Evolutionary conservation across 2,113 vertebrate genomes (phyloP), one percentile per base, ranked within the genome.

Genomic region (Lepisosteus oculatus): DNA sequence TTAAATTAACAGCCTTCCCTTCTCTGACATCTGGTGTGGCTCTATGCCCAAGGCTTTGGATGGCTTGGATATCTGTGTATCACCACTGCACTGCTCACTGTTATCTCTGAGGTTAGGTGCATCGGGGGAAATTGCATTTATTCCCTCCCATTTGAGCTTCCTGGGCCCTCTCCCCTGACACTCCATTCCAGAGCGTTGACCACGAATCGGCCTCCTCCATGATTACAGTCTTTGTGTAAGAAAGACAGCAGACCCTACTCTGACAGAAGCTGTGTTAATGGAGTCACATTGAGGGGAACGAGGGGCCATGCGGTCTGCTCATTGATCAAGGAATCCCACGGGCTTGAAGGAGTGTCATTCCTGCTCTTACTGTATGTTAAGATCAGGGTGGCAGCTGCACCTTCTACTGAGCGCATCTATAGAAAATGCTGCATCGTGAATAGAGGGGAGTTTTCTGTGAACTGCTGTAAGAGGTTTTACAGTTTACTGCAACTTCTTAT

Each of bases 1-100:
- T 89, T 86, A 74, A 74, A 84, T 86, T 81, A 83, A 80, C 85
- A 83, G 69, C 77, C 71, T 65, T 83, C 73, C 79, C 77, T 67
- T 78, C 79, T 79, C 76, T 63, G 69, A 73, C 76, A 85, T 81
- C 79, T 82, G 81, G 72, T 75, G 65, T 75, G 67, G 62, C 74
- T 73, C 75, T 51, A 17, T 6, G 41, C 71, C 54, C 15, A 11
- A 3, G 29, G 17, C 47, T 68, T n/a, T 59, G 12, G 7, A 11
- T 29, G n/a, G 17, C 66, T 69, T 67, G 62, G 63, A 51, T 15
- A 51, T 63, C 43, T 13, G 43, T 41, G 47, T 41, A 47, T 72
- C 15, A n/a, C 6, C 42, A 42, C 8, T 45, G 68, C 43, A 29
- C 45, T 4, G 43, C 67, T 44, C 29, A 11, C 54, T 42, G 55